These are phyloP conservation scores for Genyomyrus donnyi DNA, from an alignment of 2,113 vertebrate species.

Conservation along the genomic window DNA sequence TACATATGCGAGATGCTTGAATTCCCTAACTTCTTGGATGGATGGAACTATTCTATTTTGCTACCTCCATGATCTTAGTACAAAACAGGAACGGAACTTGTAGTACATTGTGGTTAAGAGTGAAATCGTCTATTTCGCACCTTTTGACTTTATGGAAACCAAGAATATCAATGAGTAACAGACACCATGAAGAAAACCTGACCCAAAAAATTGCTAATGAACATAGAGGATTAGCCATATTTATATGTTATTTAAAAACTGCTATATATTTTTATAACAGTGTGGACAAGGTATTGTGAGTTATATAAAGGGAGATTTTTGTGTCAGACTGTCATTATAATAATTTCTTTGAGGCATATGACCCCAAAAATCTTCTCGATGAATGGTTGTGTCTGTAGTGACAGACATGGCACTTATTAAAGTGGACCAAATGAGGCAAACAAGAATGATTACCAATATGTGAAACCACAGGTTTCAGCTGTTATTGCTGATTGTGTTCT, in stretches of 20 bases:
- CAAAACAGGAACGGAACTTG: not conserved
- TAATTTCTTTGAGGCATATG: not conserved
- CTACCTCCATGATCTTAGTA: conserved; percentile 1
- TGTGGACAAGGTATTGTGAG: not conserved
- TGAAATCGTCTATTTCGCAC: not conserved
- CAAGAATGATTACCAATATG: not conserved
- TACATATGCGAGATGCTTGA: not conserved
- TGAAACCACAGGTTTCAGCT: not conserved
- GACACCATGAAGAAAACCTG: not conserved
- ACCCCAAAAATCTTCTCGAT: not conserved
- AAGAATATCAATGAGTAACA: not conserved
- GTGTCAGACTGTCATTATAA: not conserved
- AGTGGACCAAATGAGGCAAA: not conserved
- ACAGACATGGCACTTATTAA: not conserved
- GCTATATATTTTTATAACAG: not conserved
- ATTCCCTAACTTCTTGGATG: not conserved
- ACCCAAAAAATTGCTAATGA: not conserved
- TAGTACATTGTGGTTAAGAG: not conserved
- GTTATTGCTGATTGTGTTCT: conserved; percentile 2
- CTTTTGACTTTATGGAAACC: not conserved
- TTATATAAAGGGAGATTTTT: not conserved
- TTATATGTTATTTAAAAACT: not conserved
- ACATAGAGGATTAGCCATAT: not conserved
- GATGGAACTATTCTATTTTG: not conserved
- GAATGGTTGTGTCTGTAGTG: not conserved